Conservation (phyloP, 1,140 invertebrate species). For the Dendroctonus valens region DNA sequence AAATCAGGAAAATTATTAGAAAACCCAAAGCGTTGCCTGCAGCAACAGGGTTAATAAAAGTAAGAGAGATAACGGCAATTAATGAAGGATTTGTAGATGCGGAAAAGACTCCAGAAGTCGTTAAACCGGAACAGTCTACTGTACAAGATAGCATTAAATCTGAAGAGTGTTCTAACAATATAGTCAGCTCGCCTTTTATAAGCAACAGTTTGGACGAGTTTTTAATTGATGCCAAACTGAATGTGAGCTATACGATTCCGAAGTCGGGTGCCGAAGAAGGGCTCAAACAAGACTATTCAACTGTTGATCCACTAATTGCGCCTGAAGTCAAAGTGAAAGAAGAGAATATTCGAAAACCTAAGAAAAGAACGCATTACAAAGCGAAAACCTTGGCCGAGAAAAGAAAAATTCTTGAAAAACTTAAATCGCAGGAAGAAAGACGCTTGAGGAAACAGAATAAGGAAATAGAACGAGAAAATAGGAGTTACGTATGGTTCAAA, state of each 20-base stretch:
- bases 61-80: neutral
- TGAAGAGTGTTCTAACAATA: neutral
- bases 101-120: neutral
- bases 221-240: conserved; percentile 41
- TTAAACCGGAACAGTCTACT: too few relatives aligned
- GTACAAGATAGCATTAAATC: conserved; percentile 1
- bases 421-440: conserved; percentile 28
- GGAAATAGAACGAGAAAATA: conserved; percentile 11
- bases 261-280: conserved; percentile 44
- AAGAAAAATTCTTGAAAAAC: conserved; percentile 42
- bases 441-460: conserved; percentile 19
- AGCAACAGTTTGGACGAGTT: conserved; percentile 44
- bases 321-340: conserved; percentile 11
- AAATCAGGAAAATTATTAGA: conserved; percentile 36
- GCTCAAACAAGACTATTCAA: conserved; percentile 24
- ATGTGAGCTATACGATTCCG: conserved; percentile 45
- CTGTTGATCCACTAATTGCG: conserved; percentile 22
- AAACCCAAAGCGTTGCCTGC: conserved; percentile 20
- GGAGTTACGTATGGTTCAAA: conserved; percentile 40
- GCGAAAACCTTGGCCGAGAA: conserved; percentile 49
- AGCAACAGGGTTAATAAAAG: neutral
- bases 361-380: conserved; percentile 41
- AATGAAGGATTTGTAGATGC: neutral
- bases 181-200: conserved; percentile 41
- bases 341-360: conserved; percentile 28